phyloP scores from a whole-genome alignment of 2,888 invertebrate species.

The Taphrorychus bicolor region DNA sequence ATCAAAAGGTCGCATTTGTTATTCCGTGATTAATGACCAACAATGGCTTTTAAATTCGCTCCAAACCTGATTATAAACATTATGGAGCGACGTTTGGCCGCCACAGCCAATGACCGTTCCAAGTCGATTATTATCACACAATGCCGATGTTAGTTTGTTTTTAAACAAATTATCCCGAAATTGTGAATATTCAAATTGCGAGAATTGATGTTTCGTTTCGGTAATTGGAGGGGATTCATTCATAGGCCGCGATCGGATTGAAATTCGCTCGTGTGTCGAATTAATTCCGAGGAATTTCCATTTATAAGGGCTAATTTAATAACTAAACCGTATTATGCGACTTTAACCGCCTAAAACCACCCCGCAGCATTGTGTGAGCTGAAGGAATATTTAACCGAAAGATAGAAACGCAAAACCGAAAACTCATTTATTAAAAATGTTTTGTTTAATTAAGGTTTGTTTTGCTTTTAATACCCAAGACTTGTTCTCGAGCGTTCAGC shows the following conservation, averaged over 20 bases:
- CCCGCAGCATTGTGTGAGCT: no score
- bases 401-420: background rate
- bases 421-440: background rate
- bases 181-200: constrained; percentile 22
- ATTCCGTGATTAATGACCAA: background rate
- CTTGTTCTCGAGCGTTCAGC: background rate
- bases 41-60: constrained; percentile 2
- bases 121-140: constrained; percentile 16
- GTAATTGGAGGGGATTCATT: constrained; percentile 4
- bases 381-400: no score
- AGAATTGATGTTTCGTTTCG: constrained; percentile 10
- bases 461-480: background rate
- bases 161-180: constrained; percentile 25
- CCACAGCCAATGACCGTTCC: constrained; percentile 7
- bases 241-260: background rate
- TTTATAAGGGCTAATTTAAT: background rate
- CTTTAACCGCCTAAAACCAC: background rate
- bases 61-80: constrained; percentile 2
- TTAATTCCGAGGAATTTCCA: background rate
- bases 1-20: constrained; percentile 8
- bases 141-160: constrained; percentile 15
- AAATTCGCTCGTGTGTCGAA: background rate
- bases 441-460: constrained; percentile 4
- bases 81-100: constrained; percentile 8
- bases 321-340: background rate